Base-by-base conservation (phyloP, 92 coral and sea anemone genomes). In the Porites rus region DNA sequence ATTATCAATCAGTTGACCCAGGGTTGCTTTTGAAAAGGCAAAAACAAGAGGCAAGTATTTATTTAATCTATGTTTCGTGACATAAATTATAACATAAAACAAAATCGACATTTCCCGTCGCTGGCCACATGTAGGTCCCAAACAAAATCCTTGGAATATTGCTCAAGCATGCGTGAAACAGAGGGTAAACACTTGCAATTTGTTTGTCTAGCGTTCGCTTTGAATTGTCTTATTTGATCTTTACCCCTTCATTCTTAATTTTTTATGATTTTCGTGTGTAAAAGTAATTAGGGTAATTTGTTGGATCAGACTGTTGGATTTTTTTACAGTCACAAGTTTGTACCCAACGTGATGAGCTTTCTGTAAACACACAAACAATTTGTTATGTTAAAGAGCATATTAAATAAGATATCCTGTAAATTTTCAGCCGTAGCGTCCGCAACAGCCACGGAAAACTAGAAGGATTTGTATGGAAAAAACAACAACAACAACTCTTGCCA, bases 1-100 rank as follows among this genome's bases (percentile, higher is more conserved):
- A 71, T 8, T 86, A 92, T 84, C 83, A 53, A 13, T 90, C 90
- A 19, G 74, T 90, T 54, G 94, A 95, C 51, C 93, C 97, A 1
- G 92, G 95, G 46, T 77, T 93, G 9, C 92, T 95, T 60, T 68
- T 84, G 60, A 84, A 87, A 76, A 93, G 92, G 17, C 85, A 87
- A 58, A 92, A 90, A 75, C 73, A 92, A 74, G 91, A 97, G 97
- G 99, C 88, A 93, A 80, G 92, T 75, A 21, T 74, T 31, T 11
- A 72, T 67, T n/a, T 50, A 74, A 69, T 20, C 14, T 46, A 1
- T 65, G 56, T 19, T 24, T 52, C 75, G 62, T 72, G 79, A 85
- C 82, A 28, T 18, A n/a, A 10, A 18, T 10, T 24, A 25, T 28
- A 24, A 8, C 12, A 53, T 64, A 54, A 21, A 20, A 67, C 66